Percentiles rank a stretch among this genome's conserved stretches.
Evolutionary conservation across 1,140 invertebrate species (phyloP).

Genomic region (Cotesia vestalis): DNA sequence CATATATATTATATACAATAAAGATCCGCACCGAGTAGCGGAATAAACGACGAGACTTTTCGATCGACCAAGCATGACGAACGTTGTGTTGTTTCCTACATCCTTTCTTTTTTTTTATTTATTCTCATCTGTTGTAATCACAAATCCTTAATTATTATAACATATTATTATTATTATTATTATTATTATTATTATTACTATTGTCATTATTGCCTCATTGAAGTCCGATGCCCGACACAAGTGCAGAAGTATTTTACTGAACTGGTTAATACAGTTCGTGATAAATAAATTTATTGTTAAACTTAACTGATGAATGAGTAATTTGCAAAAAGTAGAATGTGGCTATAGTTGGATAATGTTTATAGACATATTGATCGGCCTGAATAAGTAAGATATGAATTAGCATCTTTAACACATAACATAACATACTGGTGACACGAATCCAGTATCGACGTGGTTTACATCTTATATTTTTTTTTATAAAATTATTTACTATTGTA

Average conservation of each 20-base stretch:
- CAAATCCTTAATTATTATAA: not conserved
- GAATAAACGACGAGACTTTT: constrained; percentile 37
- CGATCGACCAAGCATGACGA: constrained; percentile 30
- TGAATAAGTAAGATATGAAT: constrained; percentile 4
- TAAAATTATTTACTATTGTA: no score
- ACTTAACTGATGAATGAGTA: constrained; percentile 1
- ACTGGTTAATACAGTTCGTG: no score
- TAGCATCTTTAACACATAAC: not conserved
- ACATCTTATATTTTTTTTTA: no score
- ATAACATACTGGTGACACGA: not conserved
- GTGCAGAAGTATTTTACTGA: no score
- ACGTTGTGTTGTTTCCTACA: constrained; percentile 13
- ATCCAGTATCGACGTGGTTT: not conserved
- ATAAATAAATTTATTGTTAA: no score
- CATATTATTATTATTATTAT: not conserved
- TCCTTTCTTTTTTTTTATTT: constrained; percentile 8
- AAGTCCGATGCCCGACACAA: no score
- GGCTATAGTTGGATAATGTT: not conserved
- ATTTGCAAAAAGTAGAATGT: constrained; percentile 2
- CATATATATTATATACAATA: not conserved
- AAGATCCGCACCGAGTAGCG: constrained; percentile 32
- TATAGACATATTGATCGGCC: constrained; percentile 14
- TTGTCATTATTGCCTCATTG: no score
- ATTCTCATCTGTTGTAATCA: constrained; percentile 2
- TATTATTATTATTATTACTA: not conserved